Evolutionary conservation across 2,113 vertebrate species (phyloP).

Genomic region (Sisor rabdophorus): DNA sequence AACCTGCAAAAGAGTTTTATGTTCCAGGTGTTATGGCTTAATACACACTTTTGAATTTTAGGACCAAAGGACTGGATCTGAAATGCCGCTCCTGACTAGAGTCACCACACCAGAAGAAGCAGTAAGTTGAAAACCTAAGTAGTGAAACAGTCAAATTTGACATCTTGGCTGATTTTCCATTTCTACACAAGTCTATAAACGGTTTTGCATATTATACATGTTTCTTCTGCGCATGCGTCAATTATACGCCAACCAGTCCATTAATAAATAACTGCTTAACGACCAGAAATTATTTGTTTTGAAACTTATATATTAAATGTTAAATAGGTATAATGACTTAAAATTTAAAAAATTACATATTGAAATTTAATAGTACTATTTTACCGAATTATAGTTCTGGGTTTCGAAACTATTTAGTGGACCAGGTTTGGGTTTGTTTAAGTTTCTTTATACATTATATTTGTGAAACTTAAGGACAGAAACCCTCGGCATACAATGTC

Average conservation of each 20-base stretch:
- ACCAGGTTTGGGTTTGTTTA: not conserved
- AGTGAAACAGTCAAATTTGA: no score
- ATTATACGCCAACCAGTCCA: not conserved
- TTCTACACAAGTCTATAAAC: not conserved
- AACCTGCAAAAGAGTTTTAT: not conserved
- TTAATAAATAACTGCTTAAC: not conserved
- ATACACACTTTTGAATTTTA: not conserved
- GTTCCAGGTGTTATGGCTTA: not conserved
- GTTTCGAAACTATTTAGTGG: not conserved
- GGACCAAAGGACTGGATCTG: not conserved
- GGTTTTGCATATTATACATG: no score
- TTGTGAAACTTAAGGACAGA: not conserved
- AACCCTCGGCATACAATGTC: not conserved
- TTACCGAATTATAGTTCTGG: not conserved
- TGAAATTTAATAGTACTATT: no score
- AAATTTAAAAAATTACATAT: no score
- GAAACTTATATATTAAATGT: no score
- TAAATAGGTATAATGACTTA: no score
- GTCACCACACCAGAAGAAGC: not conserved
- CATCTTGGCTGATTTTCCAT: not conserved
- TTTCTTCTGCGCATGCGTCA: not conserved
- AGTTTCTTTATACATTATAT: not conserved
- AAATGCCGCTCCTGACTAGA: not conserved
- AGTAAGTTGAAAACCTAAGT: no score
- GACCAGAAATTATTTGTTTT: no score